A percentile compares a stretch with the other conserved stretches of the same genome.
Conservation (phyloP, 2,797 vertebrate species). For the Cynodonichthys magdalenae region DNA sequence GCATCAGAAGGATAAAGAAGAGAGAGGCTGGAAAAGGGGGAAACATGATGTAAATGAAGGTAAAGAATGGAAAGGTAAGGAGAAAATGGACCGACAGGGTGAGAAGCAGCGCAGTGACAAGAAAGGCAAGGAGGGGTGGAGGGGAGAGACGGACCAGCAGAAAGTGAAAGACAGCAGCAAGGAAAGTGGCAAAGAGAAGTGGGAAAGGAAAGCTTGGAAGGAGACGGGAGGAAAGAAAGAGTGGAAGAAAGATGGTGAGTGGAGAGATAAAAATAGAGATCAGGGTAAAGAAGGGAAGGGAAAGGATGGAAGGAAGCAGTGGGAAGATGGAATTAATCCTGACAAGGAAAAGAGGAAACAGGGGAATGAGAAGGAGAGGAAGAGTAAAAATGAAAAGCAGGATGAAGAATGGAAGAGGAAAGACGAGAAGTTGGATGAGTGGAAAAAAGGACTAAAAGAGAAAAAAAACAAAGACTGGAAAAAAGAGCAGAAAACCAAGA, state of each 20-base stretch:
- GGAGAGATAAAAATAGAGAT: constrained; percentile 31
- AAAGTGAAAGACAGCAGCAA: constrained; percentile 56
- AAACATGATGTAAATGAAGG: constrained; percentile 42
- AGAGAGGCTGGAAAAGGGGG: constrained; percentile 45
- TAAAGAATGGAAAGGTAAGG: constrained; percentile 37
- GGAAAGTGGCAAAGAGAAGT: constrained; percentile 53
- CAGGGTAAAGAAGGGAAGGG: constrained; percentile 37
- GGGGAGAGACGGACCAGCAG: constrained; percentile 50
- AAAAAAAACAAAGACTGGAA: constrained; percentile 31
- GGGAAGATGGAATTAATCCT: constrained; percentile 27
- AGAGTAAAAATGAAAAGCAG: constrained; percentile 36
- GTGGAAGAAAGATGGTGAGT: constrained; percentile 46
- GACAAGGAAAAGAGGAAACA: constrained; percentile 17
- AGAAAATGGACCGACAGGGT: constrained; percentile 42
- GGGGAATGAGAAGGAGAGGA: constrained; percentile 28
- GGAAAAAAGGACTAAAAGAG: constrained; percentile 42
- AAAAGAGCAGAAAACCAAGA: constrained; percentile 39
- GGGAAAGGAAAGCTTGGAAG: constrained; percentile 50
- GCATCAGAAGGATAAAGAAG: constrained; percentile 51
- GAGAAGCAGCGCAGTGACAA: too few species aligned
- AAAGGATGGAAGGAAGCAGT: constrained; percentile 44
- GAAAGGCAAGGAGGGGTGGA: constrained; percentile 38
- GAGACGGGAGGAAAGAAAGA: constrained; percentile 50
- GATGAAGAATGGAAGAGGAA: constrained; percentile 45
- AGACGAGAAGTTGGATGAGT: constrained; percentile 39